phyloP scores from a whole-genome alignment of 2,888 invertebrate genomes.

The Papilio elwesi region DNA sequence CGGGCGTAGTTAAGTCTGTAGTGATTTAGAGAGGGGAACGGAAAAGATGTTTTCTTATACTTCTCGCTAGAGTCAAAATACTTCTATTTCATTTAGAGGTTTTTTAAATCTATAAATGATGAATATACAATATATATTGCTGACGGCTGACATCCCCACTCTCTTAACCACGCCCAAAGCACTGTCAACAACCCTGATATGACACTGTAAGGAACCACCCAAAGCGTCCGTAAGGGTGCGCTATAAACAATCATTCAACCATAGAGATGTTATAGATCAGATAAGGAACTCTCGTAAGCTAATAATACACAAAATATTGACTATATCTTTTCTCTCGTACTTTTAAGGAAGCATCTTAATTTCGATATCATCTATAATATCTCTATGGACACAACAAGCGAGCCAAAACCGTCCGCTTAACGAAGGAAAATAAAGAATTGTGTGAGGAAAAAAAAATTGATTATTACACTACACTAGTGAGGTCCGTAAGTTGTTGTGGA shows the following conservation, averaged over 20 bases:
- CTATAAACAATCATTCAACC: slow-evolving; percentile 25
- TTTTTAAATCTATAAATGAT: not conserved
- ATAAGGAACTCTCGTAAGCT: slow-evolving; percentile 13
- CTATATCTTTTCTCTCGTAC: slow-evolving; percentile 17
- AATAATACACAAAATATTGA: slow-evolving; percentile 26
- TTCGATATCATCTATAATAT: slow-evolving; percentile 24
- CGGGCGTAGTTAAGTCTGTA: slow-evolving; percentile 28
- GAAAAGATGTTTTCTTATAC: not conserved
- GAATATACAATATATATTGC: not conserved
- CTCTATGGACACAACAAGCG: slow-evolving; percentile 42
- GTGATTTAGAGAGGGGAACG: slow-evolving; percentile 5
- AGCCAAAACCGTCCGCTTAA: slow-evolving; percentile 55
- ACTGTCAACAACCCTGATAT: slow-evolving; percentile 22
- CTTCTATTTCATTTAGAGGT: not conserved
- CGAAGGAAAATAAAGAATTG: slow-evolving; percentile 46
- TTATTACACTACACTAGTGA: slow-evolving; percentile 78
- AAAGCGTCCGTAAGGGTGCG: slow-evolving; percentile 31
- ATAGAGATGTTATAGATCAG: slow-evolving; percentile 32
- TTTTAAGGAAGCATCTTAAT: slow-evolving; percentile 1
- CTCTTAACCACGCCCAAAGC: slow-evolving; percentile 22
- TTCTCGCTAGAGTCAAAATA: not conserved
- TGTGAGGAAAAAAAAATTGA: slow-evolving; percentile 53
- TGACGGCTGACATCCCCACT: not conserved
- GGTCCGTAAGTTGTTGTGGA: slow-evolving; percentile 77
- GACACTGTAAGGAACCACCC: slow-evolving; percentile 24